phyloP scores from a whole-genome alignment of 1,140 invertebrate genomes.

The Gonioctena quinquepunctata region DNA sequence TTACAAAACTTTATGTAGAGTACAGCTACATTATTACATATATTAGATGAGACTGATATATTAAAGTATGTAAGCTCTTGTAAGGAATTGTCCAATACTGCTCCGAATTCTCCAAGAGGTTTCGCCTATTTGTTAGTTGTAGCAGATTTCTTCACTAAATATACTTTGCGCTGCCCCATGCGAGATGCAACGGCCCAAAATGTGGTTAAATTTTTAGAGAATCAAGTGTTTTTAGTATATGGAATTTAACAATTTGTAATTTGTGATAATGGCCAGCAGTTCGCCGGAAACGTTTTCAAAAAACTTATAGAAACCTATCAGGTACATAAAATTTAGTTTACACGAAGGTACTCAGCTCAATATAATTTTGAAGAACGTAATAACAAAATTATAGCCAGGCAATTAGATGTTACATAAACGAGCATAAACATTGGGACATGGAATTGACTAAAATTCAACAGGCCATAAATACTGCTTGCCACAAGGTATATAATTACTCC shows the following conservation, averaged over 20 bases:
- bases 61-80: conserved; percentile 7
- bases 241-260: background rate
- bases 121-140: conserved; percentile 19
- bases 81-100: background rate
- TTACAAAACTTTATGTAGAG: conserved; percentile 2
- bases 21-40: background rate
- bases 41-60: background rate
- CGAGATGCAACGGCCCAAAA: background rate
- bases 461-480: conserved; percentile 9
- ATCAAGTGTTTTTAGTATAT: conserved; percentile 22
- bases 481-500: conserved; percentile 4
- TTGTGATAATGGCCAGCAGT: background rate
- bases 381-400: conserved; percentile 4
- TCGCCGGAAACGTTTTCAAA: conserved; percentile 25
- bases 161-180: background rate
- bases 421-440: conserved; percentile 13
- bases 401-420: conserved; percentile 13
- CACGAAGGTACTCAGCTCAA: conserved; percentile 7
- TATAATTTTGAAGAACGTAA: conserved; percentile 3
- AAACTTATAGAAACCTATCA: conserved; percentile 15
- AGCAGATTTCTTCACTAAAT: background rate
- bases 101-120: conserved; percentile 14
- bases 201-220: conserved; percentile 14
- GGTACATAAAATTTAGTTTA: conserved; percentile 18
- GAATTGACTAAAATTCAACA: conserved; percentile 1